Percentiles rank a stretch among this genome's conserved stretches.
Evolutionary conservation across 1,140 invertebrate genomes (phyloP).

Genomic region (Diprion similis): DNA sequence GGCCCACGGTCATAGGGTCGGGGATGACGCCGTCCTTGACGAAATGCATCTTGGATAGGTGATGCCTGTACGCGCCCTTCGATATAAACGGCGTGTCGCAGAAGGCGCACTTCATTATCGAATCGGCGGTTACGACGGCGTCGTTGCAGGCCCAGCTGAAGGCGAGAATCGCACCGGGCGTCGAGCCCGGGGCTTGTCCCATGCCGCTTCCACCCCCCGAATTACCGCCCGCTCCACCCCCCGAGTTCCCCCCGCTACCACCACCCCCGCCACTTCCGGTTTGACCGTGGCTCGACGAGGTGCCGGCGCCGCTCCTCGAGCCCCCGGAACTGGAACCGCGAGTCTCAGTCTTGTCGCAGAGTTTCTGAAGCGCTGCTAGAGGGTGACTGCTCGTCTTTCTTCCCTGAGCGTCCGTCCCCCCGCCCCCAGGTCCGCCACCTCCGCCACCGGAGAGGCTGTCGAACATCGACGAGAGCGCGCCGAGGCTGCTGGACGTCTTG

Average conservation of each 20-base stretch:
- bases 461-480: slow-evolving; percentile 88
- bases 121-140: slow-evolving; percentile 83
- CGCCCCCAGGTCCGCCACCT: slow-evolving; percentile 53
- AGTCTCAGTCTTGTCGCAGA: slow-evolving; percentile 93
- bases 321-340: slow-evolving; percentile 47
- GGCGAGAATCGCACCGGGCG: slow-evolving; percentile 83
- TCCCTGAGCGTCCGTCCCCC: slow-evolving; percentile 58
- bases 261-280: slow-evolving; percentile 17
- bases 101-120: slow-evolving; percentile 94
- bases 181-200: slow-evolving; percentile 58
- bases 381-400: slow-evolving; percentile 82
- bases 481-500: slow-evolving; percentile 75
- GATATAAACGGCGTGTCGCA: slow-evolving; percentile 97
- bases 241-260: slow-evolving; percentile 35
- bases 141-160: slow-evolving; percentile 95
- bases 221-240: slow-evolving; percentile 33
- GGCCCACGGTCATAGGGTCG: slow-evolving; percentile 69
- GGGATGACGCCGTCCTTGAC: slow-evolving; percentile 89
- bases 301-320: slow-evolving; percentile 44
- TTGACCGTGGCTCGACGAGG: slow-evolving; percentile 33
- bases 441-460: slow-evolving; percentile 75
- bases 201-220: slow-evolving; percentile 37
- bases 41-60: slow-evolving; percentile 96
- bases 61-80: slow-evolving; percentile 95
- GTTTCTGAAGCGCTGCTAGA: slow-evolving; percentile 89